Evolutionary conservation across 1,140 invertebrate species (phyloP).

Genomic region (Bilobella aurantiaca): DNA sequence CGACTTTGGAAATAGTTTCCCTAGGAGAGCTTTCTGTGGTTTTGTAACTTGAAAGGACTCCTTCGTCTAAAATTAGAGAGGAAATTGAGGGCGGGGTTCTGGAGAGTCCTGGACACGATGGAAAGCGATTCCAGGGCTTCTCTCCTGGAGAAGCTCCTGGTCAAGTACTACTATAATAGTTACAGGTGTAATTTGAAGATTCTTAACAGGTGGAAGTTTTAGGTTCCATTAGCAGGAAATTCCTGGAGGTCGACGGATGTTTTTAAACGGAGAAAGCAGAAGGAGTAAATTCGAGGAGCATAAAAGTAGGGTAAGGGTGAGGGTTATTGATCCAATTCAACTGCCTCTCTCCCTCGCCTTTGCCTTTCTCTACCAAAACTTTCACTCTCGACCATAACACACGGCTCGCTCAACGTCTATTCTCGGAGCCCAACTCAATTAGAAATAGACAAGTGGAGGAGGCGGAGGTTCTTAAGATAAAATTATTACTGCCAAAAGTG

Average conservation of each 20-base stretch:
- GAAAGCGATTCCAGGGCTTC: neutral
- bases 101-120: neutral
- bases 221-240: neutral
- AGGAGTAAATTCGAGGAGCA: neutral
- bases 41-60: neutral
- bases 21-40: neutral
- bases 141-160: neutral
- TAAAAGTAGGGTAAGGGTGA: no score
- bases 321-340: neutral
- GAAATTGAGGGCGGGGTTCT: neutral
- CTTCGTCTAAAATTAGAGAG: neutral
- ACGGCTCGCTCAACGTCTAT: no score
- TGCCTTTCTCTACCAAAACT: neutral
- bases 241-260: neutral
- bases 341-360: neutral
- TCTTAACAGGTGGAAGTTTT: conserved; percentile 5
- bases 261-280: neutral
- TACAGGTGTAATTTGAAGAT: neutral
- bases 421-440: conserved; percentile 4
- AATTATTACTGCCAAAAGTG: neutral
- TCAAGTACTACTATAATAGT: neutral
- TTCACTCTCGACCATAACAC: no score
- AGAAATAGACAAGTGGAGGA: conserved; percentile 1
- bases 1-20: neutral
- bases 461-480: neutral